These are phyloP conservation scores for Macrobrachium nipponense DNA, from an alignment of 1,140 invertebrate genomes.

Conservation along the genomic window DNA sequence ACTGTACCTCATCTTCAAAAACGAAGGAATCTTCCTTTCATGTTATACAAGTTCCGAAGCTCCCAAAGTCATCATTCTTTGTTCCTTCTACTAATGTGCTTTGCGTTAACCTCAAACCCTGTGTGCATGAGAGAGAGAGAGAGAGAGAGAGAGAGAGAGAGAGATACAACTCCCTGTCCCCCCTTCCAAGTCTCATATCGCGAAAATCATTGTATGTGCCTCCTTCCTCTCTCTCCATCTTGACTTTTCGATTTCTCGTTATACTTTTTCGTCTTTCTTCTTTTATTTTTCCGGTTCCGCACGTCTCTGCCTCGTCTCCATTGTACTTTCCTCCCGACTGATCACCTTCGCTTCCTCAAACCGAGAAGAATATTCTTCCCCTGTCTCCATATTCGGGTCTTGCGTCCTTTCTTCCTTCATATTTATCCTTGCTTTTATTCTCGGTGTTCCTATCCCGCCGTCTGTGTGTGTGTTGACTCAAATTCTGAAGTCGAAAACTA, in stretches of 20 bases:
- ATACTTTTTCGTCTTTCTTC: constrained; percentile 1
- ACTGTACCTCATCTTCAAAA: too few species aligned
- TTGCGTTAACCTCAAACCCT: not conserved
- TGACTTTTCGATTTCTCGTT: not conserved
- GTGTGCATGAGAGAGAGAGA: not conserved
- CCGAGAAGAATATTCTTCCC: too few species aligned
- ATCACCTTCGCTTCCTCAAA: not conserved
- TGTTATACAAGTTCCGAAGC: not conserved
- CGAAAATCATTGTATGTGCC: not conserved
- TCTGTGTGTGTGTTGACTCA: too few species aligned
- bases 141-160: not conserved
- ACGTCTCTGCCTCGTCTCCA: not conserved
- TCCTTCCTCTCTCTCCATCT: not conserved
- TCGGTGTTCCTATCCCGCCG: too few species aligned
- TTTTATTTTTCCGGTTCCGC: not conserved
- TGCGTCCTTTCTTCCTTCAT: too few species aligned
- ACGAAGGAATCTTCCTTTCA: not conserved
- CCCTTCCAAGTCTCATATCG: not conserved
- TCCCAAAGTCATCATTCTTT: not conserved
- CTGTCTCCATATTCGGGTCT: too few species aligned
- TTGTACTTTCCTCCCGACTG: not conserved
- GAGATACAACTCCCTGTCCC: not conserved
- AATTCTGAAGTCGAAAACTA: too few species aligned
- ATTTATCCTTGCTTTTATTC: too few species aligned
- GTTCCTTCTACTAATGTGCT: not conserved